phyloP scores from a whole-genome alignment of 2,797 vertebrate species.

The Hydrocynus forskahlii region DNA sequence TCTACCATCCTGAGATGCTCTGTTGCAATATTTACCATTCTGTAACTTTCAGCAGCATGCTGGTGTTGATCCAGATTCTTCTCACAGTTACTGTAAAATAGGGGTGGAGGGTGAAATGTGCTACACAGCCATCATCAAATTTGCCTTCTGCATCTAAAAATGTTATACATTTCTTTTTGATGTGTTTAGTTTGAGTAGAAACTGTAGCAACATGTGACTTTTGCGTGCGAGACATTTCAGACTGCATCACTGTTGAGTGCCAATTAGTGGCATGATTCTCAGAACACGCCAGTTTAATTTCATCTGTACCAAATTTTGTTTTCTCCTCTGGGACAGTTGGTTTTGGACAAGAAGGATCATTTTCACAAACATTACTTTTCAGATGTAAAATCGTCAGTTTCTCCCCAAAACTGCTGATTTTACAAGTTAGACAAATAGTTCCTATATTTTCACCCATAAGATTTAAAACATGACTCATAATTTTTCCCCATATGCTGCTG shows the following conservation, averaged over 20 bases:
- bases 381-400: too few relatives aligned
- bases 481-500: constrained; percentile 69
- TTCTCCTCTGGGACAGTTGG: background rate
- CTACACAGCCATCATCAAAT: constrained; percentile 56
- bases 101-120: constrained; percentile 82
- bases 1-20: constrained; percentile 61
- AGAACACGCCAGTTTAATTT: background rate
- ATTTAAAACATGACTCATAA: constrained; percentile 68
- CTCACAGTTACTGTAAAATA: constrained; percentile 78
- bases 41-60: constrained; percentile 22
- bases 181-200: constrained; percentile 49
- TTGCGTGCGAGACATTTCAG: constrained; percentile 35
- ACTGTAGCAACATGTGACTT: constrained; percentile 2
- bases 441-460: constrained; percentile 75
- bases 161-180: constrained; percentile 16
- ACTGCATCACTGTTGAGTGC: constrained; percentile 6
- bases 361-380: constrained; percentile 51
- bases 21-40: background rate
- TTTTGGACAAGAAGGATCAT: background rate
- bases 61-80: constrained; percentile 38
- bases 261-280: constrained; percentile 8
- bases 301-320: background rate
- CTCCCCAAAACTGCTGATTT: constrained; percentile 80
- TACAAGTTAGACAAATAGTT: constrained; percentile 78
- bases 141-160: constrained; percentile 26